Evolutionary conservation across 2,888 invertebrate species (phyloP), one percentile per base, ranked within the genome.

Genomic region (Ptilodon capucinus): DNA sequence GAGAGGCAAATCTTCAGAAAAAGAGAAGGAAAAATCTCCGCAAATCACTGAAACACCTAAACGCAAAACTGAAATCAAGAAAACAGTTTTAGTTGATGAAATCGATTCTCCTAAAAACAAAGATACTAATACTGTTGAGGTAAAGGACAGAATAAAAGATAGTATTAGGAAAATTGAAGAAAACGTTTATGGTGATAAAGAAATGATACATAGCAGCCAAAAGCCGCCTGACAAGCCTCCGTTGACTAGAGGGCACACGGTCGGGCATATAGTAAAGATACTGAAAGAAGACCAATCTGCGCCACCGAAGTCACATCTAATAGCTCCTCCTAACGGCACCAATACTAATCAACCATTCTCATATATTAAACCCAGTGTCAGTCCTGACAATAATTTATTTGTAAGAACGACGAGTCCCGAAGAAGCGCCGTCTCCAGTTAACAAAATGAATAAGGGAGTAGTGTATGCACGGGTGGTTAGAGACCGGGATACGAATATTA

Each of bases 281-380:
- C 80, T 96, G 50, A 95, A 94, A 54, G 94, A 93, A 81, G 95
- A 95, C 63, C 93, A 93, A 61, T 90, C 93, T 42, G 93, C 94
- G 8, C 92, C 94, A 0, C 93, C 95, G 1, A 94, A 93, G 67
- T 81, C 92, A 25, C 93, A 93, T 70, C 86, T 94, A 77, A 92
- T 94, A 46, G 88, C 93, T 14, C 93, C 94, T 19, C 85, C 92
- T 42, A 92, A 93, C 57, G 92, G 94, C 36, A 93, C 92, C 59
- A 95, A 95, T 72, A 93, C 93, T 60, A 95, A 95, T 72, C 94
- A 95, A 72, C 96, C 96, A 23, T 97, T 97, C 81, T 97, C 96
- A 0, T 97, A 97, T 67, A 95, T 95, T 3, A 91, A 92, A 64
- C 93, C 93, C 6, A 92, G 93, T 68, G 90, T 91, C 2, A 91